Percentiles rank a stretch among this genome's conserved stretches.
Evolutionary conservation across 2,113 vertebrate genomes (phyloP).

Genomic region (Bostrychus sinensis): DNA sequence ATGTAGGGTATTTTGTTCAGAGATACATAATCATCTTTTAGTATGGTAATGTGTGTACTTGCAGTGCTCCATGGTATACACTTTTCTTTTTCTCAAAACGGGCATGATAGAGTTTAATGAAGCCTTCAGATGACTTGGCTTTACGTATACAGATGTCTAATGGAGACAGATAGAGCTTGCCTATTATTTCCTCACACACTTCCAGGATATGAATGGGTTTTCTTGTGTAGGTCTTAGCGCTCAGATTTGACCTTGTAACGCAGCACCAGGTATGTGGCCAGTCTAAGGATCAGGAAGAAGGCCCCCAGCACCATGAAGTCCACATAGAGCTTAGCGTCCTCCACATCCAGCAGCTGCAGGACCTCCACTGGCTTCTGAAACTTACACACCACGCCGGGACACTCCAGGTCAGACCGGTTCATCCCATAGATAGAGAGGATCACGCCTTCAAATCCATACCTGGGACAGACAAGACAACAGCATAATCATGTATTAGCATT

Average conservation of each 20-base stretch:
- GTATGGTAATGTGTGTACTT: slow-evolving; percentile 24
- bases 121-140: slow-evolving; percentile 33
- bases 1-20: slow-evolving; percentile 25
- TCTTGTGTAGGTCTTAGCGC: slow-evolving; percentile 79
- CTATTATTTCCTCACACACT: slow-evolving; percentile 46
- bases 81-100: slow-evolving; percentile 18
- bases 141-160: slow-evolving; percentile 32
- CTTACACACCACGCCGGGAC: slow-evolving; percentile 84
- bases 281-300: slow-evolving; percentile 91
- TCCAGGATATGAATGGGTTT: slow-evolving; percentile 24
- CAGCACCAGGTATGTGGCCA: slow-evolving; percentile 94
- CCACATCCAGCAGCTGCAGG: slow-evolving; percentile 90
- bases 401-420: slow-evolving; percentile 91
- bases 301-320: slow-evolving; percentile 95
- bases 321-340: slow-evolving; percentile 94
- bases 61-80: slow-evolving; percentile 8
- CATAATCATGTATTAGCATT: not conserved
- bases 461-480: slow-evolving; percentile 53
- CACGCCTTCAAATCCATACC: slow-evolving; percentile 96
- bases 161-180: slow-evolving; percentile 32
- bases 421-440: slow-evolving; percentile 97
- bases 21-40: slow-evolving; percentile 41
- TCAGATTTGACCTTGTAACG: slow-evolving; percentile 96
- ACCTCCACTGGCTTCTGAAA: slow-evolving; percentile 92
- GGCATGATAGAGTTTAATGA: slow-evolving; percentile 40